These are phyloP conservation scores for Osmerus eperlanus DNA, from an alignment of 2,113 vertebrate species.

Conservation along the genomic window DNA sequence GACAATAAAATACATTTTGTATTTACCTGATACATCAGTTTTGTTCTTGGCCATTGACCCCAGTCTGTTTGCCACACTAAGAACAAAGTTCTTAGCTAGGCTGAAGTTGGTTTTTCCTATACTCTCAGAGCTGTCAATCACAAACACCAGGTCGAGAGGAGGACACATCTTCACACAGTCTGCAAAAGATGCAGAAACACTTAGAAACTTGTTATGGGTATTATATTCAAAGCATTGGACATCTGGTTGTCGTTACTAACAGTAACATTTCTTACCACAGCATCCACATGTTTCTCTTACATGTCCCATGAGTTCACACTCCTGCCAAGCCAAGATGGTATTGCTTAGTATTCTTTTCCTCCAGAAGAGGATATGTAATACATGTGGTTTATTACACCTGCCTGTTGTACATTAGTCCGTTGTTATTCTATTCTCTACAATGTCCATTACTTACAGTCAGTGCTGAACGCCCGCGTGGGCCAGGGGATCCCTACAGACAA, in stretches of 20 bases:
- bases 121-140: slow-evolving; percentile 51
- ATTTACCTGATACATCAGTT: slow-evolving; percentile 37
- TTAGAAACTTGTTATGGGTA: background rate
- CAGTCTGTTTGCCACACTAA: slow-evolving; percentile 42
- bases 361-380: background rate
- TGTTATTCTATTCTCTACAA: background rate
- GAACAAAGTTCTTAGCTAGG: slow-evolving; percentile 46
- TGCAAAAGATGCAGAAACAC: slow-evolving; percentile 4
- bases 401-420: background rate
- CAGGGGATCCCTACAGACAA: slow-evolving; percentile 32
- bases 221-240: background rate
- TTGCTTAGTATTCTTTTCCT: background rate
- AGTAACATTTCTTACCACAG: slow-evolving; percentile 31
- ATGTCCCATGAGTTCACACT: slow-evolving; percentile 41
- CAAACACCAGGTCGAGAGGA: slow-evolving; percentile 44
- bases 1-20: background rate
- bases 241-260: background rate
- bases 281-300: slow-evolving; percentile 45
- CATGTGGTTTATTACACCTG: background rate
- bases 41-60: slow-evolving; percentile 43
- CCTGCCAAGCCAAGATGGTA: slow-evolving; percentile 25
- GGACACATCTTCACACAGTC: slow-evolving; percentile 41
- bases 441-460: slow-evolving; percentile 26
- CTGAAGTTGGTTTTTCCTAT: slow-evolving; percentile 47
- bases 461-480: slow-evolving; percentile 31